A percentile compares a stretch with the other conserved stretches of the same genome.
Evolutionary conservation across 2,888 invertebrate genomes (phyloP).

Genomic region (Lamellibrachia columna): DNA sequence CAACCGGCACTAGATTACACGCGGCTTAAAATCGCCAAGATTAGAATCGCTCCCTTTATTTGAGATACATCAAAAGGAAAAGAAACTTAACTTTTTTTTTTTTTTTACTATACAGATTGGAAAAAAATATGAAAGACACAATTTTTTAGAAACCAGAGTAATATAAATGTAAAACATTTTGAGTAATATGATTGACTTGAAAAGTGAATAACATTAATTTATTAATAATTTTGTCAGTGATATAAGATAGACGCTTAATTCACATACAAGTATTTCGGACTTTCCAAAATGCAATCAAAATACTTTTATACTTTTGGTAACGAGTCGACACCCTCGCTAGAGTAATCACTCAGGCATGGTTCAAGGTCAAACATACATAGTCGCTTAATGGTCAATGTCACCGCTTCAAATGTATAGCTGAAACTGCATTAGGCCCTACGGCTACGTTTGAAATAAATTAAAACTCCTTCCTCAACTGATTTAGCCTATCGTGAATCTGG

Average conservation of each 20-base stretch:
- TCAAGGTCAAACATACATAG: too few species aligned
- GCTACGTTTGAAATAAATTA: too few species aligned
- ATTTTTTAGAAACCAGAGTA: background rate
- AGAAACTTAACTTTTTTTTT: too few species aligned
- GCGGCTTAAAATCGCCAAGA: background rate
- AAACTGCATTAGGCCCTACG: too few species aligned
- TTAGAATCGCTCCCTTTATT: background rate
- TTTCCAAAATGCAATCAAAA: background rate
- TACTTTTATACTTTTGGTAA: too few species aligned
- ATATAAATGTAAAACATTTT: background rate
- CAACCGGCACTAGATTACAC: background rate
- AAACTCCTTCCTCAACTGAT: too few species aligned
- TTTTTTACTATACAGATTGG: background rate
- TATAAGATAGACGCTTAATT: background rate
- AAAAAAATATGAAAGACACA: background rate
- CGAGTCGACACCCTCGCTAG: too few species aligned
- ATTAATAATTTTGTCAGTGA: background rate
- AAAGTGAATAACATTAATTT: background rate
- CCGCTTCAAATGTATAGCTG: too few species aligned
- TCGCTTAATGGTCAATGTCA: too few species aligned
- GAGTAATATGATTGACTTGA: background rate
- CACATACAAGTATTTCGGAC: background rate
- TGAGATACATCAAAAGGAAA: background rate
- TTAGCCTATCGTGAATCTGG: too few species aligned
- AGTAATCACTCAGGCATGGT: too few species aligned